phyloP scores from a whole-genome alignment of 1,140 invertebrate genomes.

The Tetraneura akinire region DNA sequence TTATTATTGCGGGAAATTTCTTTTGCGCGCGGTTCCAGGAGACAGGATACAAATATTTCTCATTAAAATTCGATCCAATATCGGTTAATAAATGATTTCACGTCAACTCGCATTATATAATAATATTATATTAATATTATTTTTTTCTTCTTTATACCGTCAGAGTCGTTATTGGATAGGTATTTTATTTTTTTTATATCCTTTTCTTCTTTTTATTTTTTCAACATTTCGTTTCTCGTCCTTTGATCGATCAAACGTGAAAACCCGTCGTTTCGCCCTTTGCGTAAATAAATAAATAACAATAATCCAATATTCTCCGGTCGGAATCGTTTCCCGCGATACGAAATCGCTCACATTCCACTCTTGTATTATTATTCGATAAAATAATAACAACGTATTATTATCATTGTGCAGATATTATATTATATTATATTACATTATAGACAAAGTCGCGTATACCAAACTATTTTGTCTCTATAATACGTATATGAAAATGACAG shows the following conservation, averaged over 20 bases:
- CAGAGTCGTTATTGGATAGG: neutral
- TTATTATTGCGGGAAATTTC: neutral
- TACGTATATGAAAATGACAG: neutral
- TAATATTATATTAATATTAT: neutral
- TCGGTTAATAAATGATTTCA: neutral
- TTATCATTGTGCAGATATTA: too few species aligned
- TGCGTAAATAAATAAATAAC: neutral
- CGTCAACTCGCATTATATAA: too few species aligned
- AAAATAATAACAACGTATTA: neutral
- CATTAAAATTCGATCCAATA: neutral
- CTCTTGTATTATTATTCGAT: neutral
- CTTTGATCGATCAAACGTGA: conserved; percentile 41
- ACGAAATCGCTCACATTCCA: conserved; percentile 9
- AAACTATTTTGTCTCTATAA: neutral
- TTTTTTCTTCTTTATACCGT: neutral
- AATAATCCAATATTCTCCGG: conserved; percentile 5
- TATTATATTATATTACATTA: too few species aligned
- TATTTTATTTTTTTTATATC: neutral
- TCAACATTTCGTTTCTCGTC: neutral
- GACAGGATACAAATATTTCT: neutral
- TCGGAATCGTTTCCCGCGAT: neutral
- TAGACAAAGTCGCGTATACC: conserved; percentile 13
- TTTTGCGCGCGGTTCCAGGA: neutral
- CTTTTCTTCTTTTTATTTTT: neutral
- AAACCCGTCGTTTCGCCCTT: conserved; percentile 7